Conservation (phyloP, 1,140 invertebrate genomes). For the Drosophila insularis region DNA sequence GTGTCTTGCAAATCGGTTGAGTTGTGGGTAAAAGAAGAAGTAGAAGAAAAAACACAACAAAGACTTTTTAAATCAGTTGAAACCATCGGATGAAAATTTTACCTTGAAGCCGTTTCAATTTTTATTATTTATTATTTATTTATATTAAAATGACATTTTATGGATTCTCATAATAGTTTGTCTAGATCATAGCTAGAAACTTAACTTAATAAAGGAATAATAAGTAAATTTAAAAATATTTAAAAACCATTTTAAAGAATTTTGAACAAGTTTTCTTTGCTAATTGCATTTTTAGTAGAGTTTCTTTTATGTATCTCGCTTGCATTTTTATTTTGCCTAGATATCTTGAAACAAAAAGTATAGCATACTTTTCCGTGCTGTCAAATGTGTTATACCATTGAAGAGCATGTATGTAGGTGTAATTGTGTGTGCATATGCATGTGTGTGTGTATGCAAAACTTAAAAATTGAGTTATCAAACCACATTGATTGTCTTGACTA, state of each 20-base stretch:
- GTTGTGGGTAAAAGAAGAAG: neutral
- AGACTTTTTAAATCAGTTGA: neutral
- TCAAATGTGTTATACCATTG: conserved; percentile 18
- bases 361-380: neutral
- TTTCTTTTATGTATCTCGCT: neutral
- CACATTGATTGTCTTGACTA: conserved; percentile 77
- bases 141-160: too few species aligned
- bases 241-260: too few species aligned
- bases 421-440: neutral
- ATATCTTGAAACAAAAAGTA: neutral
- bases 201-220: too few species aligned
- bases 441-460: conserved; percentile 43
- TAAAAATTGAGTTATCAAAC: conserved; percentile 66
- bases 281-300: neutral
- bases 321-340: neutral
- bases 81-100: neutral
- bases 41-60: neutral
- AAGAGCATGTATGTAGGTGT: conserved; percentile 46
- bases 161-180: too few species aligned
- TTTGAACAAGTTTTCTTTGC: too few species aligned
- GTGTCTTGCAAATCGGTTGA: neutral
- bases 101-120: too few species aligned
- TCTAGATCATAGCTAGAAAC: neutral
- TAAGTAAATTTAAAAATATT: too few species aligned
- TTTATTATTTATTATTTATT: too few species aligned